Percentiles rank a stretch among this genome's conserved stretches.
These are phyloP conservation scores for Eolophus roseicapilla DNA, from an alignment of 2,113 vertebrate genomes.

Conservation along the genomic window DNA sequence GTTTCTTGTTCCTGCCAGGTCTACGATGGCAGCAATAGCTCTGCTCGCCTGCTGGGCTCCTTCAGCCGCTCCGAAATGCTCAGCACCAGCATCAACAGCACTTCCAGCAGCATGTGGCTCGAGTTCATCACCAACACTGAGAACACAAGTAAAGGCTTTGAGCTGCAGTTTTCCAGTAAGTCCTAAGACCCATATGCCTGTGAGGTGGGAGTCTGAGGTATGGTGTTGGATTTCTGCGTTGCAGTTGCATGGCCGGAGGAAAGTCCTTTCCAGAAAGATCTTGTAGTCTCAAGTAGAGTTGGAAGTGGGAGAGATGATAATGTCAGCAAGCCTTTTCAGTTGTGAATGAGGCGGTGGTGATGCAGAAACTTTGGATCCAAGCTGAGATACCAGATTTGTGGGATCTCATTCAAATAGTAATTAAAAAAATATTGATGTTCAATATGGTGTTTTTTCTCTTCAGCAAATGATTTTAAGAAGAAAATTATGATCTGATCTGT, in stretches of 20 bases:
- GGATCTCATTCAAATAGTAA: not conserved
- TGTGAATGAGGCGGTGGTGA: not conserved
- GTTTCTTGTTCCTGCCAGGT: slow-evolving; percentile 76
- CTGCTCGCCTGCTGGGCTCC: slow-evolving; percentile 86
- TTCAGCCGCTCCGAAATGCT: slow-evolving; percentile 87
- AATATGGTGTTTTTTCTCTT: not conserved
- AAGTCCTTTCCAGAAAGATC: not conserved
- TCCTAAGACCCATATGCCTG: accelerated
- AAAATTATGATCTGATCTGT: accelerated
- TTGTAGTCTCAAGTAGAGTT: accelerated
- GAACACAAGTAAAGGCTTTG: slow-evolving; percentile 94
- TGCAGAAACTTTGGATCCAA: not conserved
- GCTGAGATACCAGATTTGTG: not conserved
- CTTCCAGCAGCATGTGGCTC: slow-evolving; percentile 95
- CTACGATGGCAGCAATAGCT: slow-evolving; percentile 92
- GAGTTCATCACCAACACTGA: slow-evolving; percentile 90
- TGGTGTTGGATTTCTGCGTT: accelerated
- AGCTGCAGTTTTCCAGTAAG: slow-evolving; percentile 97
- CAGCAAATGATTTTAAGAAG: not conserved
- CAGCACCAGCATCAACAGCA: slow-evolving; percentile 89
- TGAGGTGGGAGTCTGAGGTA: not conserved
- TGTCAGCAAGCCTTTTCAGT: not conserved
- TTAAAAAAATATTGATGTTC: not conserved
- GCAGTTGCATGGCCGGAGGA: accelerated
- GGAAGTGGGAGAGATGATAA: not conserved